A percentile compares a stretch with the other conserved stretches of the same genome.
Conservation (phyloP, 2,888 invertebrate species). For the Drosophila mercatorum region DNA sequence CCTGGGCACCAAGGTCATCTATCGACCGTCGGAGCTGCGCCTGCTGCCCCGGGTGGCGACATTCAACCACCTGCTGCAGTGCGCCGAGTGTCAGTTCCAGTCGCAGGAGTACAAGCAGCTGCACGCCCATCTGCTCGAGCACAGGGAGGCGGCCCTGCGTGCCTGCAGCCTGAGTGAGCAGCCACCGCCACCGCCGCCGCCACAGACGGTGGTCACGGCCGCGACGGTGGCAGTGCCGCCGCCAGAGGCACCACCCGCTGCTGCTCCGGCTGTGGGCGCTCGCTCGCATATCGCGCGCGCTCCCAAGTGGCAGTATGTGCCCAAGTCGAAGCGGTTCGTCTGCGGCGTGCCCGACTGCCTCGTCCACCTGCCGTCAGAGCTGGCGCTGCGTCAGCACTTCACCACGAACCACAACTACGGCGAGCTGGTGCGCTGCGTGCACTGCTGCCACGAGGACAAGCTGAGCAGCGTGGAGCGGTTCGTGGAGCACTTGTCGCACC, state of each 20-base stretch:
- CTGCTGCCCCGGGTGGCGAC: constrained; percentile 88
- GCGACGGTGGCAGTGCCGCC: too few relatives aligned
- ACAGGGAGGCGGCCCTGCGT: constrained; percentile 87
- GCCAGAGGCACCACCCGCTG: too few relatives aligned
- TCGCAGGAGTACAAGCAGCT: constrained; percentile 90
- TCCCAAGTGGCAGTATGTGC: constrained; percentile 83
- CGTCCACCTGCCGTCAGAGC: constrained; percentile 18
- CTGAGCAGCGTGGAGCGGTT: constrained; percentile 79
- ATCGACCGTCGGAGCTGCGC: constrained; percentile 87
- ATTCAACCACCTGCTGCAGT: constrained; percentile 87
- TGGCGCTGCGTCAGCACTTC: constrained; percentile 41
- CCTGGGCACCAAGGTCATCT: constrained; percentile 80
- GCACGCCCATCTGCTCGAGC: constrained; percentile 86
- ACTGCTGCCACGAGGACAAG: constrained; percentile 15
- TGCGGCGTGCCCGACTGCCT: constrained; percentile 86
- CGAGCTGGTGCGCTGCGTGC: constrained; percentile 25
- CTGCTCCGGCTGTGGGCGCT: not conserved
- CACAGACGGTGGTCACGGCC: fast-evolving
- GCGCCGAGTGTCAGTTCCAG: constrained; percentile 88
- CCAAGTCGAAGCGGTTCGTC: constrained; percentile 87
- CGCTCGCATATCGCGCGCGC: not conserved
- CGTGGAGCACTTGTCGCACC: constrained; percentile 90
- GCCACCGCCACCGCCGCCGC: not conserved
- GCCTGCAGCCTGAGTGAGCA: constrained; percentile 83
- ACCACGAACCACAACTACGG: constrained; percentile 15